A percentile compares a stretch with the other conserved stretches of the same genome.
phyloP scores from a whole-genome alignment of 2,888 invertebrate species.

The Noctua janthina region DNA sequence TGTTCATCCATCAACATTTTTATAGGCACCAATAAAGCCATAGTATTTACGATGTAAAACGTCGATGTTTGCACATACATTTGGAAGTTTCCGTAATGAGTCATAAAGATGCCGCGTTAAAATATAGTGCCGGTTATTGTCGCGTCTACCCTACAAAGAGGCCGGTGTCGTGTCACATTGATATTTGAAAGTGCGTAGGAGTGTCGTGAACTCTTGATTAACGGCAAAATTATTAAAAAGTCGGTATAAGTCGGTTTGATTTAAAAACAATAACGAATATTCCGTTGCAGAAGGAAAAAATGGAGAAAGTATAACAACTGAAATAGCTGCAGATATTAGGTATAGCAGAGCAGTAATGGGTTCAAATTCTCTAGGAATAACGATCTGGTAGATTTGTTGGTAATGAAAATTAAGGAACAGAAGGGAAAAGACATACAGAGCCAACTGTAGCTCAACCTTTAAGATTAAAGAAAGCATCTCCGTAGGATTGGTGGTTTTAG shows the following conservation, averaged over 20 bases:
- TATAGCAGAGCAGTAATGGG: background rate
- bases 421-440: background rate
- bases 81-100: conserved; percentile 74
- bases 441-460: background rate
- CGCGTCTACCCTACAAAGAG: conserved; percentile 68
- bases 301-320: background rate
- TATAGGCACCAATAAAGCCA: conserved; percentile 78
- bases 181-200: conserved; percentile 46
- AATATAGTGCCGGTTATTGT: conserved; percentile 71
- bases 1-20: conserved; percentile 76
- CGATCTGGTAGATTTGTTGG: background rate
- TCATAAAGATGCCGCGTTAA: conserved; percentile 77
- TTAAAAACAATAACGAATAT: background rate
- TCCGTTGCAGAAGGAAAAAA: background rate
- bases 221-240: conserved; percentile 25
- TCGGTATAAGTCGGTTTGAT: conserved; percentile 4
- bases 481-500: background rate
- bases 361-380: background rate
- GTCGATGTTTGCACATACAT: conserved; percentile 81
- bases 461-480: background rate
- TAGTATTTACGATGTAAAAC: conserved; percentile 74
- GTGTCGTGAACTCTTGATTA: conserved; percentile 33
- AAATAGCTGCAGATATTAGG: background rate
- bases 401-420: background rate
- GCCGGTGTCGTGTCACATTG: conserved; percentile 32